These are phyloP conservation scores for Formica aserva DNA, from an alignment of 2,888 invertebrate genomes.

Conservation along the genomic window DNA sequence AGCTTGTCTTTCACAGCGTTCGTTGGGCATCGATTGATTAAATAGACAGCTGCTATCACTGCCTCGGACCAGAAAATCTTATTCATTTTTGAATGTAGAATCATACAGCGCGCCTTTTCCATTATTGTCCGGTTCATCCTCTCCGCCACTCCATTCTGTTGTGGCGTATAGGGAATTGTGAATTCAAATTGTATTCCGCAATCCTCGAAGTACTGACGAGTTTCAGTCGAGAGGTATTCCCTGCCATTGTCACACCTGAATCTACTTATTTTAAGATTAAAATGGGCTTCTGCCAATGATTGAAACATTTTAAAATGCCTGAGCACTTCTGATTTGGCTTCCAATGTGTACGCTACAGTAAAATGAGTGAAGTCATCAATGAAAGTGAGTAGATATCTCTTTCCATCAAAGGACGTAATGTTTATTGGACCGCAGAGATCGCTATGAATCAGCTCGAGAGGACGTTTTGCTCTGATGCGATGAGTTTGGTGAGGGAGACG, in stretches of 20 bases:
- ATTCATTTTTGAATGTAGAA: background rate
- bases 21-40: background rate
- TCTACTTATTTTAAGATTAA: background rate
- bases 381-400: too few relatives aligned
- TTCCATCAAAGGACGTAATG: too few relatives aligned
- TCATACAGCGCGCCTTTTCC: background rate
- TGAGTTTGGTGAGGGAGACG: too few relatives aligned
- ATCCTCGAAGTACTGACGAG: background rate
- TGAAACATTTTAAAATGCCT: background rate
- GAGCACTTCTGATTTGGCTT: background rate
- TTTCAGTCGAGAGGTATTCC: background rate
- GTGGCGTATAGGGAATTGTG: background rate
- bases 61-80: background rate
- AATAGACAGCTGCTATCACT: background rate
- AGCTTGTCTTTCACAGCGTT: background rate
- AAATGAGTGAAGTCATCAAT: too few relatives aligned
- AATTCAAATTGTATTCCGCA: background rate
- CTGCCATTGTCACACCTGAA: background rate
- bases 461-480: too few relatives aligned
- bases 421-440: too few relatives aligned
- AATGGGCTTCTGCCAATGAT: background rate
- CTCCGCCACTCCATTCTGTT: background rate
- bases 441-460: too few relatives aligned
- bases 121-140: constrained; percentile 1
- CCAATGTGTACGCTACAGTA: too few relatives aligned